These are phyloP conservation scores for Embiotoca jacksoni DNA, from an alignment of 2,113 vertebrate genomes.

Conservation along the genomic window DNA sequence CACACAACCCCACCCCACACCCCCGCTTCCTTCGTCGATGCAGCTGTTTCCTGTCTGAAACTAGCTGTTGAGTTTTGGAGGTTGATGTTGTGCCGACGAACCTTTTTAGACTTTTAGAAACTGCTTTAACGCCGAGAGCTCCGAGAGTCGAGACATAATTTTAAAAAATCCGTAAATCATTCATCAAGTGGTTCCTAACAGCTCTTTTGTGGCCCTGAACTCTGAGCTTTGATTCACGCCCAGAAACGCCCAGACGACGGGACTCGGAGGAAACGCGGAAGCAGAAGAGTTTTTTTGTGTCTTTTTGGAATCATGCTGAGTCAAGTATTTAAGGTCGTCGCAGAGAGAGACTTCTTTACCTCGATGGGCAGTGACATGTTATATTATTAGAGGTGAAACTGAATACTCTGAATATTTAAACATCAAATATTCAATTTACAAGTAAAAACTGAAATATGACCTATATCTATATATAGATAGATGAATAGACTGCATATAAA, in stretches of 20 bases:
- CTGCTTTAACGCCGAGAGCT: constrained; percentile 1
- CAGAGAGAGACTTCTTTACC: no score
- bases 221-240: constrained; percentile 4
- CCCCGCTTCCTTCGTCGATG: constrained; percentile 78
- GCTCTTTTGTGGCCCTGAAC: not conserved
- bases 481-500: no score
- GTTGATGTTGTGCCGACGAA: constrained; percentile 35
- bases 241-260: not conserved
- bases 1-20: constrained; percentile 15
- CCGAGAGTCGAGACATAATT: constrained; percentile 47
- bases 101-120: constrained; percentile 49
- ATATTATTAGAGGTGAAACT: no score
- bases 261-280: not conserved
- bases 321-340: no score
- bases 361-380: no score
- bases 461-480: no score
- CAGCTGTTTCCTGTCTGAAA: constrained; percentile 88
- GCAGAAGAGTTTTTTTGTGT: no score
- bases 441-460: no score
- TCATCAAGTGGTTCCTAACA: constrained; percentile 2
- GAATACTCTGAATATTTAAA: no score
- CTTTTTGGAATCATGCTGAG: no score
- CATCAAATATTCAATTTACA: no score
- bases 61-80: constrained; percentile 73
- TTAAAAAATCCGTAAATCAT: constrained; percentile 27